Evolutionary conservation across 2,113 vertebrate species (phyloP), one percentile per base, ranked within the genome.

Genomic region (Orthochromis malagaraziensis): DNA sequence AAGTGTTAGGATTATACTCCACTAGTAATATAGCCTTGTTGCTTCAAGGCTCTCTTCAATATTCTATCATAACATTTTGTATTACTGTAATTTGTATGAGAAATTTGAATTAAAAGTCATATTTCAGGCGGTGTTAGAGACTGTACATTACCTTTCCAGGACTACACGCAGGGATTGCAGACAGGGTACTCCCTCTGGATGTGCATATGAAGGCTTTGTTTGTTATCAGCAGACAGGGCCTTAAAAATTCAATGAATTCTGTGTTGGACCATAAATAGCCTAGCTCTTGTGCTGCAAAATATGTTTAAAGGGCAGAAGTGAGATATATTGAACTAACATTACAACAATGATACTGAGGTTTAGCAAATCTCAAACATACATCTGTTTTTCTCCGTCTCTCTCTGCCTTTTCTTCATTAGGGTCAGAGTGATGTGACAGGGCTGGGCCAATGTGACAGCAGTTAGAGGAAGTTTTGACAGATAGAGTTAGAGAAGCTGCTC

Each of bases 381-480:
- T 81, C 17, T 31, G 5, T 82, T 12, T 79, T 21, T 83, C 45
- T 29, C 24, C 1, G 9, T n/a, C 38, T 58, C 33, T 33, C 63
- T n/a, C 26, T 80, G 55, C 29, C 29, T 84, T 84, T 84, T 77
- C 53, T 63, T 80, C 31, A 73, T 58, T 57, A 49, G 58, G 54
- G 65, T 53, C n/a, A 4, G 68, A 60, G 58, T 53, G 91, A 92
- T 84, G 73, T 73, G 86, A 91, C 90, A 60, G 88, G n/a, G 53
- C 82, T 14, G 10, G 29, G 82, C 49, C 35, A 33, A 38, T 42
- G 45, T 80, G 86, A 87, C 84, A 70, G 58, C 85, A 82, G 47
- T 86, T 33, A 26, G 51, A 82, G 19, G 91, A 93, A n/a, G 89
- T 87, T 92, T 89, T 92, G 91, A 93, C 91, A 85, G 85, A 75